phyloP scores from a whole-genome alignment of 2,888 invertebrate species.

The Thereva nobilitata region DNA sequence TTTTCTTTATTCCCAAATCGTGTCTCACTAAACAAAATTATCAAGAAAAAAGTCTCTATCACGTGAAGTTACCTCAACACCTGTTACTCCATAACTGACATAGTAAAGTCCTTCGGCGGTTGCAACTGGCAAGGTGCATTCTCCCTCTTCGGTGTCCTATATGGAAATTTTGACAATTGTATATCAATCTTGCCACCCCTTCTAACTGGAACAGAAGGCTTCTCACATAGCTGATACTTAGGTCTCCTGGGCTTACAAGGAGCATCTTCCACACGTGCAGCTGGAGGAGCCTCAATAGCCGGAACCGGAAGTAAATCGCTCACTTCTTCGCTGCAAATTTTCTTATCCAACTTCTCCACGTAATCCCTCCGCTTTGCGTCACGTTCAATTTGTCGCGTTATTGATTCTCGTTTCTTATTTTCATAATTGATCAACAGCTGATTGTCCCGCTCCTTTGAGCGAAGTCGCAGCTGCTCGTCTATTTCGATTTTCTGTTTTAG shows the following conservation, averaged over 20 bases:
- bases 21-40: no score
- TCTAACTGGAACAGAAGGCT: conserved; percentile 47
- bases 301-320: neutral
- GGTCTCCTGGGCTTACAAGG: neutral
- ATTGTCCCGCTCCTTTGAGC: conserved; percentile 54
- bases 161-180: conserved; percentile 50
- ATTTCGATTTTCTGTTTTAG: conserved; percentile 53
- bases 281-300: neutral
- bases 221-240: neutral
- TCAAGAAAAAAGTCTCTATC: no score
- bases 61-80: no score
- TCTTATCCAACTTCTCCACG: conserved; percentile 51
- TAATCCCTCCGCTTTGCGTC: conserved; percentile 53
- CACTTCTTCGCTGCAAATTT: conserved; percentile 43
- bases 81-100: no score
- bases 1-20: no score
- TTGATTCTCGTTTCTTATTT: conserved; percentile 52
- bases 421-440: conserved; percentile 51
- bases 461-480: conserved; percentile 50
- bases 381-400: conserved; percentile 52
- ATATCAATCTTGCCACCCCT: conserved; percentile 51
- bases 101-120: no score
- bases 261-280: neutral
- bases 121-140: no score
- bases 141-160: conserved; percentile 53